These are phyloP conservation scores for Antheraea pernyi DNA, from an alignment of 1,140 invertebrate genomes.

Conservation along the genomic window DNA sequence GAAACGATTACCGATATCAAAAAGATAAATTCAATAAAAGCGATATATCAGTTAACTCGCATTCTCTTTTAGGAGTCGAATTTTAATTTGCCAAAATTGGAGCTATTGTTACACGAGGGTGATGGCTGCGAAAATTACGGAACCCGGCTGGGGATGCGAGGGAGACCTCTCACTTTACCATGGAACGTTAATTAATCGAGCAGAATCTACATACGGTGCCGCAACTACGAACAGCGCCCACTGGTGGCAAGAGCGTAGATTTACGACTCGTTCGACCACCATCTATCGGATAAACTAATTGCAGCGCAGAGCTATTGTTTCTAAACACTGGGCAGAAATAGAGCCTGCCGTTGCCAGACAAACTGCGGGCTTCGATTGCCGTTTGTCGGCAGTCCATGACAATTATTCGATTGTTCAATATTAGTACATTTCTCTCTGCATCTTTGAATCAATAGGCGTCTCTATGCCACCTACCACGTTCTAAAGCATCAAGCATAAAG, in stretches of 20 bases:
- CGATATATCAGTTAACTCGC: constrained; percentile 19
- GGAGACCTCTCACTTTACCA: constrained; percentile 58
- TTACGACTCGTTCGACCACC: constrained; percentile 72
- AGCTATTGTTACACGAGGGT: constrained; percentile 57
- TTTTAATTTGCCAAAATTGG: constrained; percentile 67
- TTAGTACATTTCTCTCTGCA: constrained; percentile 18
- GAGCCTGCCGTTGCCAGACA: constrained; percentile 30
- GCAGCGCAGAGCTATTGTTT: constrained; percentile 72
- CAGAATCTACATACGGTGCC: constrained; percentile 70
- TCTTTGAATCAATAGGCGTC: background rate
- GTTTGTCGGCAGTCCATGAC: constrained; percentile 45
- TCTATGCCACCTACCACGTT: background rate
- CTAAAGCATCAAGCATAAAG: no score
- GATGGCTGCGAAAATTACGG: constrained; percentile 69
- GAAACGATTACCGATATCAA: no score
- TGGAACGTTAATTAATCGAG: constrained; percentile 73
- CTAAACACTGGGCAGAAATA: constrained; percentile 63
- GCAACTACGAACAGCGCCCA: constrained; percentile 56
- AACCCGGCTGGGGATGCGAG: constrained; percentile 45
- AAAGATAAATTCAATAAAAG: constrained; percentile 17
- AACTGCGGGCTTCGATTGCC: constrained; percentile 27
- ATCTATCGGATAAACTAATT: constrained; percentile 76
- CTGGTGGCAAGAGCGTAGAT: constrained; percentile 67
- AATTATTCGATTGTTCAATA: constrained; percentile 50
- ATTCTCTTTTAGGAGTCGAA: constrained; percentile 46